These are phyloP conservation scores for Lophochroa leadbeateri DNA, from an alignment of 2,113 vertebrate species.

Conservation along the genomic window DNA sequence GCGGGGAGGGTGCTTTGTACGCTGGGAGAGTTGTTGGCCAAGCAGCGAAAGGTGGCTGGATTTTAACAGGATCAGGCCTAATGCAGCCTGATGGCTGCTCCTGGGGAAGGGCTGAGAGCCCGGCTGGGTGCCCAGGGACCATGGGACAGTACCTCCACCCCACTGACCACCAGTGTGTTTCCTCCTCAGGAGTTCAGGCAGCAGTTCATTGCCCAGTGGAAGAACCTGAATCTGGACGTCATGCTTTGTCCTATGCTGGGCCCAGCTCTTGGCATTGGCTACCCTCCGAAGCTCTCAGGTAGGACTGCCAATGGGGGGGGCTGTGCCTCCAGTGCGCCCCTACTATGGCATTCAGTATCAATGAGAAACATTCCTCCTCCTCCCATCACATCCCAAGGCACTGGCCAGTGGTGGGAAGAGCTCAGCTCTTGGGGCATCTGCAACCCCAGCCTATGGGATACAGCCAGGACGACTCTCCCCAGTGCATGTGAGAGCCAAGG, in stretches of 20 bases:
- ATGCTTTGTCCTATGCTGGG: conserved; percentile 80
- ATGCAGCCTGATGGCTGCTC: not conserved
- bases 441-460: accelerated
- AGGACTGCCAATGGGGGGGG: not conserved
- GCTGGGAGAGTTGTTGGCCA: not conserved
- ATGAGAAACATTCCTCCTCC: not conserved
- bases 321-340: not conserved
- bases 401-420: not conserved
- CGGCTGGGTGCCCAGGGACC: not conserved
- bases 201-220: conserved; percentile 81
- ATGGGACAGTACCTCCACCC: not conserved
- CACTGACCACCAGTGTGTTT: not conserved
- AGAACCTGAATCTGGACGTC: conserved; percentile 78
- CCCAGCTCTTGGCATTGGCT: conserved; percentile 72
- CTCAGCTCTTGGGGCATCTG: not conserved
- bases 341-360: not conserved
- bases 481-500: not conserved
- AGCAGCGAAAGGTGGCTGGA: not conserved
- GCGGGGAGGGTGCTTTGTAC: not conserved
- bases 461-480: accelerated
- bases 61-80: not conserved
- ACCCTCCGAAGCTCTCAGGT: conserved; percentile 65
- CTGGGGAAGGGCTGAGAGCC: not conserved
- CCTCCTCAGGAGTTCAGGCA: conserved; percentile 73
- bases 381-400: not conserved